phyloP scores from a whole-genome alignment of 2,888 invertebrate species.

The Leptopilina myrica region DNA sequence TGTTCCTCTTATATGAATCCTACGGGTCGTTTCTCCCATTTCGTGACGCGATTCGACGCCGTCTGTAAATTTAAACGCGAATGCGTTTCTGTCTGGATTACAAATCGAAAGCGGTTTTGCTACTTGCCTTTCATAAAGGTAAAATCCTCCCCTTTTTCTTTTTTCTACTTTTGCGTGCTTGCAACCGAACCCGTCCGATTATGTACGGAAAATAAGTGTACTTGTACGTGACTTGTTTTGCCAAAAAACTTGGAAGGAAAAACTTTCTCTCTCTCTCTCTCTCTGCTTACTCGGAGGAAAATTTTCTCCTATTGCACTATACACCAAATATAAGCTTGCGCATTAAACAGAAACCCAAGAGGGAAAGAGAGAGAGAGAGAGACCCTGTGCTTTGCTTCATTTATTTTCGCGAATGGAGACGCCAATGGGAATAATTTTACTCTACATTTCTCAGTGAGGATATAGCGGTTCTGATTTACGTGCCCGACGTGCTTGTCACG shows the following conservation, averaged over 20 bases:
- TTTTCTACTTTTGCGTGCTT: conserved; percentile 43
- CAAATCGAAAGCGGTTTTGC: conserved; percentile 70
- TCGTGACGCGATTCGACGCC: conserved; percentile 42
- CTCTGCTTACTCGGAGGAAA: conserved; percentile 46
- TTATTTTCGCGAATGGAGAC: conserved; percentile 27
- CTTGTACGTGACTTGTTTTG: conserved; percentile 66
- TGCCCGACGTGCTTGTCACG: conserved; percentile 1
- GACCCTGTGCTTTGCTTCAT: conserved; percentile 15
- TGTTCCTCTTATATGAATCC: too few species aligned
- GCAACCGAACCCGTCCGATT: conserved; percentile 58
- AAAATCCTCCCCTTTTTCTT: conserved; percentile 39
- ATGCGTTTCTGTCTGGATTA: conserved; percentile 68
- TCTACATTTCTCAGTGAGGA: conserved; percentile 19
- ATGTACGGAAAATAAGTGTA: conserved; percentile 69
- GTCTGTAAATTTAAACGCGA: conserved; percentile 63
- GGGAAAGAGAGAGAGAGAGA: background rate
- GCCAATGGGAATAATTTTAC: conserved; percentile 35
- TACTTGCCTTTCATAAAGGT: conserved; percentile 66
- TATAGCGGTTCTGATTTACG: conserved; percentile 2
- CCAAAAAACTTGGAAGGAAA: conserved; percentile 47
- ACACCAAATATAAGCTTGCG: background rate
- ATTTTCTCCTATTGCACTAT: conserved; percentile 8
- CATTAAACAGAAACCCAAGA: conserved; percentile 9
- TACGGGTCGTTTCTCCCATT: conserved; percentile 1
- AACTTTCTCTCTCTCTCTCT: conserved; percentile 9